Base-by-base conservation (phyloP, 2,888 invertebrate species). In the Hesperia comma region DNA sequence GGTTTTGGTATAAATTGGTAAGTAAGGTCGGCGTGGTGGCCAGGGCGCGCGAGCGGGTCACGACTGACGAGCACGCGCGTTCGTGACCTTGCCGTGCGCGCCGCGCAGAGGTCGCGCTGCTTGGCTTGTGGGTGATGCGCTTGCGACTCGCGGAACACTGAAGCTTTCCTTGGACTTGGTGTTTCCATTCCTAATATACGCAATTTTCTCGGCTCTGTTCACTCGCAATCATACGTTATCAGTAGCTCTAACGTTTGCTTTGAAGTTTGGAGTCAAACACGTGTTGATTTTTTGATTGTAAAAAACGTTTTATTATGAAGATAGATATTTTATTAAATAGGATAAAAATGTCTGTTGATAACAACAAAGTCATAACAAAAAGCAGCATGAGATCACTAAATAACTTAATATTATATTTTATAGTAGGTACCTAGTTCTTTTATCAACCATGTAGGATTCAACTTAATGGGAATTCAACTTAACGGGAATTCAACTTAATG, bases 51-150 rank as follows among this genome's bases (percentile, higher is more conserved):
- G 90, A 88, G 84, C 93, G 90, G 92, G 93, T 93, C 92, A 92
- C 92, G 91, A 92, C 85, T 85, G 82, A 83, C 80, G 83, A 85
- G 90, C 90, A 91, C 91, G 92, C 91, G 91, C 88, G 92, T 87
- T 92, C 92, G 89, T 92, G 92, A 92, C 92, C 92, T 92, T 92
- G 92, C 88, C 85, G 88, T 86, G 87, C 85, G 87, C 87, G 87
- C 88, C 80, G 84, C 80, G 77, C 86, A 87, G 90, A 92, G 90
- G 91, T 90, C 90, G 86, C 85, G 85, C 83, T 86, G 81, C 12
- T 49, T 43, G 43, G 17, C 19, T 85, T 83, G 86, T 84, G 57
- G 86, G 82, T 86, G 90, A 89, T 89, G 90, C 88, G 86, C 85
- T 74, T 75, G 80, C 81, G 81, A 77, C 85, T 74, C 75, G 80